phyloP scores from a whole-genome alignment of 2,888 invertebrate genomes.

The Xanthia togata region DNA sequence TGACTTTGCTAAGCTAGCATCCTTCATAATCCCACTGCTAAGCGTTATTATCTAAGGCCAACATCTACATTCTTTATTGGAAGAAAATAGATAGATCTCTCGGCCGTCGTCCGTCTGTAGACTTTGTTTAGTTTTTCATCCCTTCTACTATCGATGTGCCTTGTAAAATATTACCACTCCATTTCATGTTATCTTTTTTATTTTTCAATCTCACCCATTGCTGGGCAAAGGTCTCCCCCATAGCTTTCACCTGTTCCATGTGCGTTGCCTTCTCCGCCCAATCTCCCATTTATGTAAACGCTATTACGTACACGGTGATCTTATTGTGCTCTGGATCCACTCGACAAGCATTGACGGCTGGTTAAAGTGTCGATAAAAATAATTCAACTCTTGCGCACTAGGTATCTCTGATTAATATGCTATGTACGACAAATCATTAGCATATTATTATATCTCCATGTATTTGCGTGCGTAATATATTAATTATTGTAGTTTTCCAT shows the following conservation, averaged over 20 bases:
- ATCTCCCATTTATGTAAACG: neutral
- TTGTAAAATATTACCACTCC: neutral
- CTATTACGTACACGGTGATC: neutral
- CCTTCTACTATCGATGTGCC: neutral
- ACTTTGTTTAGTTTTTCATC: too few species aligned
- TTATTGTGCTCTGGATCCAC: neutral
- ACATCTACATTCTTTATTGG: neutral
- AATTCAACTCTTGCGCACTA: constrained; percentile 41
- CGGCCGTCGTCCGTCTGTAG: neutral
- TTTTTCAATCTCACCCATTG: neutral
- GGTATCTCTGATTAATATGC: constrained; percentile 29
- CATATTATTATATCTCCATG: constrained; percentile 48
- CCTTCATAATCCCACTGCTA: neutral
- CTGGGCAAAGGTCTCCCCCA: neutral
- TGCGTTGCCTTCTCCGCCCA: neutral
- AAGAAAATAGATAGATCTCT: neutral
- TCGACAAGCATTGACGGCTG: neutral
- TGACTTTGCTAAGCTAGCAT: neutral
- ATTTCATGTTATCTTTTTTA: neutral
- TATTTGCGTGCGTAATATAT: constrained; percentile 52
- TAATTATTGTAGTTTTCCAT: constrained; percentile 48
- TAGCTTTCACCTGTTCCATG: neutral
- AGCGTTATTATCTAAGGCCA: neutral
- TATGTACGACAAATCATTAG: constrained; percentile 26
- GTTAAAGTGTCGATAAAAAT: constrained; percentile 4